Conservation (phyloP, 2,113 vertebrate species). For the Aphelocoma coerulescens region DNA sequence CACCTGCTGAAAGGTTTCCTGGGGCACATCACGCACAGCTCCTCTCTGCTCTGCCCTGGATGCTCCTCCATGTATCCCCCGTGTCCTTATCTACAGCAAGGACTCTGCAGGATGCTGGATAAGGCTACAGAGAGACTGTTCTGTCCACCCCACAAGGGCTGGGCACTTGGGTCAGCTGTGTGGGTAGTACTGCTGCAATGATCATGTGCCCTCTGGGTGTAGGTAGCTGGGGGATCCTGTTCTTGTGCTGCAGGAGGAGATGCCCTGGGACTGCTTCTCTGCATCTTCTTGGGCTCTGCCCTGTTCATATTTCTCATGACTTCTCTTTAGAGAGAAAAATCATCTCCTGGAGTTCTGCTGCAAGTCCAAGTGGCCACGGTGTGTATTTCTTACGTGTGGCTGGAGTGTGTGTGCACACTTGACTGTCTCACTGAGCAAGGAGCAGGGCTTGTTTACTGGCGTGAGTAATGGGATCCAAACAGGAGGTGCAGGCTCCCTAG, state of each 20-base stretch:
- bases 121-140: background rate
- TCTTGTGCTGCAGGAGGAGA: background rate
- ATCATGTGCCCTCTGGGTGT: background rate
- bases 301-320: background rate
- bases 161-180: background rate
- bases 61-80: rapidly evolving
- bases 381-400: background rate
- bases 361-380: background rate
- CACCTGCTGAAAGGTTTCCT: background rate
- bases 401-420: background rate
- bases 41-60: background rate
- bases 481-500: background rate
- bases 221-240: background rate
- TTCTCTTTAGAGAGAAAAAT: background rate
- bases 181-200: background rate
- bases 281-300: background rate
- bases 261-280: background rate
- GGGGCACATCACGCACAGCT: background rate
- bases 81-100: background rate
- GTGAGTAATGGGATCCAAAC: background rate
- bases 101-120: background rate
- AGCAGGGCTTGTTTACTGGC: background rate
- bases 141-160: background rate
- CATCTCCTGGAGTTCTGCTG: rapidly evolving
- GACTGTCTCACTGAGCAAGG: background rate